A percentile compares a stretch with the other conserved stretches of the same genome.
Evolutionary conservation across 2,797 vertebrate species (phyloP).

Genomic region (Chiroxiphia lanceolata): DNA sequence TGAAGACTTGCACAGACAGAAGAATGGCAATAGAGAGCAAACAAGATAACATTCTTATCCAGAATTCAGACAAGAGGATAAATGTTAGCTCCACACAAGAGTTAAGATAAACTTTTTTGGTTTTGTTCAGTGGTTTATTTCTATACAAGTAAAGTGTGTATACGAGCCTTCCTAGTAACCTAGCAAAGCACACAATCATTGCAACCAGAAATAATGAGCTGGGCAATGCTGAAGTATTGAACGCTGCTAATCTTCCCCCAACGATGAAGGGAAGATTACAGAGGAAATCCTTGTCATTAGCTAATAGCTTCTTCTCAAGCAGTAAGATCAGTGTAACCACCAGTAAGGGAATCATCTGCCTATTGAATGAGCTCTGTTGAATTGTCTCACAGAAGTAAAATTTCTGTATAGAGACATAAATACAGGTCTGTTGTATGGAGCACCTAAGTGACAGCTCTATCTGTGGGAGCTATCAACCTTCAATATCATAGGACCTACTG

Average conservation of each 20-base stretch:
- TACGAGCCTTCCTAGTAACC: not conserved
- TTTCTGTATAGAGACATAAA: not conserved
- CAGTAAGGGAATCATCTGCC: not conserved
- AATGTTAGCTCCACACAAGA: conserved; percentile 9
- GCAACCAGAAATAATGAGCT: not conserved
- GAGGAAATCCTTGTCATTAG: conserved; percentile 7
- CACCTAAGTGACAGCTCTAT: conserved; percentile 16
- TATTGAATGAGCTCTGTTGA: not conserved
- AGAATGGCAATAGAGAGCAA: not conserved
- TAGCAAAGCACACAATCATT: not conserved
- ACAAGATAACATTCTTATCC: not conserved
- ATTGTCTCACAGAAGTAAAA: not conserved
- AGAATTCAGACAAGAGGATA: conserved; percentile 20
- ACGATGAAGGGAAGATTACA: conserved; percentile 14
- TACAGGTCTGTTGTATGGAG: not conserved
- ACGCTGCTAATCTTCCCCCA: not conserved
- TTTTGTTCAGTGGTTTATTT: not conserved
- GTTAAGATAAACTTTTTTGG: not conserved
- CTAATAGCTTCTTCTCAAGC: conserved; percentile 17
- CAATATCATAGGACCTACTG: not conserved
- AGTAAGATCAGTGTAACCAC: not conserved
- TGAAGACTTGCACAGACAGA: conserved; percentile 36
- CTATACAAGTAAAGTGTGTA: not conserved
- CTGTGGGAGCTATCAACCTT: conserved; percentile 25
- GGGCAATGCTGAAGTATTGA: not conserved